Evolutionary conservation across 1,140 invertebrate species (phyloP), one percentile per base, ranked within the genome.

Genomic region (Drosophila insularis): DNA sequence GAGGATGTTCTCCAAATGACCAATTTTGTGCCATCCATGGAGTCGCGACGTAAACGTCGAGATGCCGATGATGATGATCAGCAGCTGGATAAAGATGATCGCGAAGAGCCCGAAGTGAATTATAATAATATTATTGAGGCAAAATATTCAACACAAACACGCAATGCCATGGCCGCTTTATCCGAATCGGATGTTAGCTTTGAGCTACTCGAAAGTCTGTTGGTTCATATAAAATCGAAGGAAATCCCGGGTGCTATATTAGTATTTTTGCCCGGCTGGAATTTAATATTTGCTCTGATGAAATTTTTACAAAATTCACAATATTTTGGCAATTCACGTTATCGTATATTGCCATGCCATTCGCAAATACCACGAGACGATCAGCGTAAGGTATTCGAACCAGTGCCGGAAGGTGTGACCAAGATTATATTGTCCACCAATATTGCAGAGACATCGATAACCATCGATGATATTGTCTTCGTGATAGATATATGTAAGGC

Each of bases 381-480:
- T 92, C 97, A 98, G 89, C 94, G 96, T 58, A 95, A 95, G 93
- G 97, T 98, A 0, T 98, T 98, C 89, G 94, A 97, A 39, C 93
- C 95, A 0, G 96, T 97, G 4, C 95, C 96, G 0, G 89, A 93
- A 0, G 93, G 94, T 46, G 93, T 96, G 1, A 96, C 95, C 1
- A 97, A 97, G 90, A 92, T 98, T 43, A 98, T 98, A 80, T 89
- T 98, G 11, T 95, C 97, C 1, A 98, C 97, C 0, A 98, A 98
- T 87, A 98, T 98, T 80, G 97, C 97, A 0, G 97, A 98, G 93
- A 97, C 97, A 0, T 98, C 98, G 6, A 98, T 99, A 58, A 99
- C 98, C 4, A 99, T 99, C 74, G 96, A 99, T 90, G 98, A 99
- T 91, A 96, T 99, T 6, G 98, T 99, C 1, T 99, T 96, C 92